These are phyloP conservation scores for Polia nebulosa DNA, from an alignment of 2,888 invertebrate species.

Conservation along the genomic window DNA sequence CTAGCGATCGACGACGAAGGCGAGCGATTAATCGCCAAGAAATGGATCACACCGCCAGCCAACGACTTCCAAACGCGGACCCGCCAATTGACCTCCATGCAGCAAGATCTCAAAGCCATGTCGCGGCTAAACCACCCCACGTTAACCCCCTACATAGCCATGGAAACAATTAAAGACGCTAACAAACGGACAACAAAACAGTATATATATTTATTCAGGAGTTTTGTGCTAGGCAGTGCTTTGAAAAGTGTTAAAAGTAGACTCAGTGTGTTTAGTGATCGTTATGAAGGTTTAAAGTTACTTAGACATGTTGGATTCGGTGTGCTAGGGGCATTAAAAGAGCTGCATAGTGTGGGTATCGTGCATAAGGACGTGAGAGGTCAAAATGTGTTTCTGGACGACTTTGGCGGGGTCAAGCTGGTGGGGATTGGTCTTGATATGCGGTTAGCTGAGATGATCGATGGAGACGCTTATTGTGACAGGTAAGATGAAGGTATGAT, in stretches of 20 bases:
- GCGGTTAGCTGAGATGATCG: conserved; percentile 91
- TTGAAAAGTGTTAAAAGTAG: conserved; percentile 78
- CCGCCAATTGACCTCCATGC: conserved; percentile 92
- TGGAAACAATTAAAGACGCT: conserved; percentile 92
- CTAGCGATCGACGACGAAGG: conserved; percentile 95
- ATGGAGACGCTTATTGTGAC: conserved; percentile 82
- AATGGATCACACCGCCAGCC: conserved; percentile 92
- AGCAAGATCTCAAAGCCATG: conserved; percentile 95
- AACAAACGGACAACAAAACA: conserved; percentile 75
- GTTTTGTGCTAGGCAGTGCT: conserved; percentile 91
- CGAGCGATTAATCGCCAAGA: conserved; percentile 93
- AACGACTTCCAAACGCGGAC: conserved; percentile 85
- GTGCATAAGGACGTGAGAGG: conserved; percentile 96
- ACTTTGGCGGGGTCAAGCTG: conserved; percentile 91
- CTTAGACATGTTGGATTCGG: conserved; percentile 93
- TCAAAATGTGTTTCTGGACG: conserved; percentile 94
- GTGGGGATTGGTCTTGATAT: conserved; percentile 94
- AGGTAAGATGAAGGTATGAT: conserved; percentile 76
- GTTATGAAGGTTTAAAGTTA: conserved; percentile 80
- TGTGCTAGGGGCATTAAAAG: conserved; percentile 94
- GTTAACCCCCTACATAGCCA: conserved; percentile 94
- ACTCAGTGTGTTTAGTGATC: conserved; percentile 75
- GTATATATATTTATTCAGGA: conserved; percentile 93
- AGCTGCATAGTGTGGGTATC: conserved; percentile 95
- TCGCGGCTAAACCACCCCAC: conserved; percentile 93